These are phyloP conservation scores for Thrips palmi DNA, from an alignment of 1,140 invertebrate species.

Conservation along the genomic window DNA sequence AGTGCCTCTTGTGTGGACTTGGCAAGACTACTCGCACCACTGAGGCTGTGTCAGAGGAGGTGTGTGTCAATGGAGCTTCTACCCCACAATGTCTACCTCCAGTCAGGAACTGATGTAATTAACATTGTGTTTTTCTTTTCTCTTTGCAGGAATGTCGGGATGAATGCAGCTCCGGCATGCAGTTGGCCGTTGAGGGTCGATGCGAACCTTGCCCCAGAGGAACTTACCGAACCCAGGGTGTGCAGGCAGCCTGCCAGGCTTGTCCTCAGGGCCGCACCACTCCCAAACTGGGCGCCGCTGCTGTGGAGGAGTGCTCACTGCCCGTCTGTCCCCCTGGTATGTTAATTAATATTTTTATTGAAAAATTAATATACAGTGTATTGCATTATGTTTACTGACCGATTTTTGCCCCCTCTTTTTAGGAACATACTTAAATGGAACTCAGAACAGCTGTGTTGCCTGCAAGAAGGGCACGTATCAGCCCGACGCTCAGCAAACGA, in stretches of 20 bases:
- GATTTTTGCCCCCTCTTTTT: slow-evolving; percentile 14
- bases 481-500: slow-evolving; percentile 71
- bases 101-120: too few relatives aligned
- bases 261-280: slow-evolving; percentile 85
- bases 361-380: background rate
- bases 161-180: slow-evolving; percentile 77
- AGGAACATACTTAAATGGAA: slow-evolving; percentile 71
- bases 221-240: slow-evolving; percentile 71
- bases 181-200: slow-evolving; percentile 69
- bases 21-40: slow-evolving; percentile 84
- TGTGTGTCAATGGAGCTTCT: slow-evolving; percentile 10
- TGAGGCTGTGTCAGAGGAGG: slow-evolving; percentile 67
- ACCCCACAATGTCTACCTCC: background rate
- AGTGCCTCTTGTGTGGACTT: slow-evolving; percentile 71
- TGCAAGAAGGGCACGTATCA: slow-evolving; percentile 91
- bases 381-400: slow-evolving; percentile 3
- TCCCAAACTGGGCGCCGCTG: slow-evolving; percentile 55
- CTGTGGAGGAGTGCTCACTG: slow-evolving; percentile 78
- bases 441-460: slow-evolving; percentile 62
- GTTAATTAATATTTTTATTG: slow-evolving; percentile 3
- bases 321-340: slow-evolving; percentile 64
- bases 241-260: slow-evolving; percentile 68
- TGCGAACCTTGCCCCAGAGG: slow-evolving; percentile 86
- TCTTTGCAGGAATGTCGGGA: slow-evolving; percentile 54
- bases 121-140: slow-evolving; percentile 5